Percentiles rank a stretch among this genome's conserved stretches.
Conservation (phyloP, 2,888 invertebrate species). For the Drosophila siamana region DNA sequence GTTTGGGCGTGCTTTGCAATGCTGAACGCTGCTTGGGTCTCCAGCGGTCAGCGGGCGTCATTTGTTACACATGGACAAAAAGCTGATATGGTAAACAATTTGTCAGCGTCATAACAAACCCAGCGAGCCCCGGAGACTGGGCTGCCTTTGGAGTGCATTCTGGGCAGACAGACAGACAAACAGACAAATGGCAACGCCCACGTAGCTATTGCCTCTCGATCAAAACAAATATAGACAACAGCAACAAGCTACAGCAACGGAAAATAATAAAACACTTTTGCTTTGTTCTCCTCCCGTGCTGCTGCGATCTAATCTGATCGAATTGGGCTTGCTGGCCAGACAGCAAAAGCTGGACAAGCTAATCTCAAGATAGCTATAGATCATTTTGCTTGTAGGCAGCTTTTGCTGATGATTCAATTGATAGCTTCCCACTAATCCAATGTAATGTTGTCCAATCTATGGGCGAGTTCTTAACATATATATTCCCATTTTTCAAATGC, state of each 20-base stretch:
- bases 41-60: conserved; percentile 55
- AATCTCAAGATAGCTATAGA: conserved; percentile 60
- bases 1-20: conserved; percentile 66
- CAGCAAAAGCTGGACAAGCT: conserved; percentile 56
- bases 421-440: conserved; percentile 3
- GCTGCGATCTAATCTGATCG: conserved; percentile 32
- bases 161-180: no score
- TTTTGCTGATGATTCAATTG: conserved; percentile 9
- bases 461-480: not conserved
- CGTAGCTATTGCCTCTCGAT: conserved; percentile 42
- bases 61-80: conserved; percentile 76
- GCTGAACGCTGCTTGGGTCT: conserved; percentile 5
- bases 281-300: conserved; percentile 7
- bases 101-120: conserved; percentile 73
- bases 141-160: conserved; percentile 13
- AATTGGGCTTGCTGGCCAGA: conserved; percentile 41
- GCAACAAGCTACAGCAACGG: not conserved
- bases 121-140: conserved; percentile 21
- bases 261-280: conserved; percentile 39
- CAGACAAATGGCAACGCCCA: conserved; percentile 61
- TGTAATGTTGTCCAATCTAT: not conserved
- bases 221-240: conserved; percentile 54
- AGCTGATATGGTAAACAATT: conserved; percentile 78
- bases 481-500: not conserved
- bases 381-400: conserved; percentile 28